Conservation (phyloP, 1,140 invertebrate species). For the Temnothorax curvispinosus region DNA sequence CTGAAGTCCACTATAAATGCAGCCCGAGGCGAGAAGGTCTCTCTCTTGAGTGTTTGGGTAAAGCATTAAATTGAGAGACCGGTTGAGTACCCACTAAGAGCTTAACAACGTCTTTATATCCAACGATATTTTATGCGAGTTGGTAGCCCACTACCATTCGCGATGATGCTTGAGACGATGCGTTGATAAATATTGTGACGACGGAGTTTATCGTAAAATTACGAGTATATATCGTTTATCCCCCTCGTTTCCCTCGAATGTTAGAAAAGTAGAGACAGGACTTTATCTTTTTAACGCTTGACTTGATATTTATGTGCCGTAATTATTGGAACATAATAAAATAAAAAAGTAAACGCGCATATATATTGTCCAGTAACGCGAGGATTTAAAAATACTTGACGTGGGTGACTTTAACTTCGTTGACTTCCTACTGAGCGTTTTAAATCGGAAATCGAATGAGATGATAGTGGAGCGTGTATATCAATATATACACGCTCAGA, state of each 20-base stretch:
- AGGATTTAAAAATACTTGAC: conserved; percentile 13
- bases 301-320: not conserved
- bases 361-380: not conserved
- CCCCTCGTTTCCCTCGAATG: not conserved
- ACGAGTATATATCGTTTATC: conserved; percentile 22
- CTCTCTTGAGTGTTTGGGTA: conserved; percentile 58
- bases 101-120: conserved; percentile 64
- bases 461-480: not conserved
- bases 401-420: conserved; percentile 11
- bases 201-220: conserved; percentile 20
- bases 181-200: conserved; percentile 53
- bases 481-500: conserved; percentile 55
- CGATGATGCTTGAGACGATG: conserved; percentile 45
- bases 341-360: not conserved
- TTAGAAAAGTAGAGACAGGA: not conserved
- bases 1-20: conserved; percentile 42
- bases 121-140: conserved; percentile 45
- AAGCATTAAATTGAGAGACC: conserved; percentile 51
- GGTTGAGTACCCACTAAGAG: conserved; percentile 62
- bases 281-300: not conserved
- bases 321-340: not conserved
- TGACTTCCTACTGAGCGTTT: conserved; percentile 18
- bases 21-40: conserved; percentile 52
- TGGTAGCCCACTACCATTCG: conserved; percentile 2
- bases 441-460: conserved; percentile 43